Evolutionary conservation across 2,888 invertebrate genomes (phyloP).

Genomic region (Orthosia gothica): DNA sequence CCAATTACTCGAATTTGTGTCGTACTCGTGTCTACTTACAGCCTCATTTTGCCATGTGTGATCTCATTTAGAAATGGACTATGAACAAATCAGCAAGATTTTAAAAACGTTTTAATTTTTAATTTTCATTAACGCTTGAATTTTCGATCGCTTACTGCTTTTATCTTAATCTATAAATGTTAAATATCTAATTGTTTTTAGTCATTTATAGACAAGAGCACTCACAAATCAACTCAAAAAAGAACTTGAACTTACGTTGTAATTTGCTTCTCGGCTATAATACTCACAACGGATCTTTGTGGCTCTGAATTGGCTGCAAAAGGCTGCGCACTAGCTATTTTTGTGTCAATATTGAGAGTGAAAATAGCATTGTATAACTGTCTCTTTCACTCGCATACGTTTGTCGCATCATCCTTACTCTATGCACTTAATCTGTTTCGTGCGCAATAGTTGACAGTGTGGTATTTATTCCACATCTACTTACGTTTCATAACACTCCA

Average conservation of each 20-base stretch:
- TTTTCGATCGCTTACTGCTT: background rate
- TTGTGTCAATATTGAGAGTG: too few relatives aligned
- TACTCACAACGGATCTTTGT: too few relatives aligned
- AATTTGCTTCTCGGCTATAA: background rate
- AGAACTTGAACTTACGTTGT: background rate
- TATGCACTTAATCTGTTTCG: too few relatives aligned
- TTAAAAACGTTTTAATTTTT: background rate
- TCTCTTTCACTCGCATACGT: too few relatives aligned
- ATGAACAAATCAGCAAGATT: background rate
- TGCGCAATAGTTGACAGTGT: too few relatives aligned
- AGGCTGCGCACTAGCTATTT: too few relatives aligned
- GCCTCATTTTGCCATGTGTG: background rate
- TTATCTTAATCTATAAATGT: too few relatives aligned
- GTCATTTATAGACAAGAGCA: background rate
- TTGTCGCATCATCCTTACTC: too few relatives aligned
- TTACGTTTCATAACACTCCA: too few relatives aligned
- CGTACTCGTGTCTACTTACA: background rate
- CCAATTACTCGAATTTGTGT: conserved; percentile 50
- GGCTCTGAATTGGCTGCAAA: too few relatives aligned
- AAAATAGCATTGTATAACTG: too few relatives aligned
- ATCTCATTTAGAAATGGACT: background rate
- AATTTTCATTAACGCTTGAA: background rate
- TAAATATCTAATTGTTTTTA: background rate
- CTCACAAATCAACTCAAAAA: background rate
- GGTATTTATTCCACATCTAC: too few relatives aligned